Evolutionary conservation across 2,888 invertebrate genomes (phyloP).

Genomic region (Cordylochernes scorpioides): DNA sequence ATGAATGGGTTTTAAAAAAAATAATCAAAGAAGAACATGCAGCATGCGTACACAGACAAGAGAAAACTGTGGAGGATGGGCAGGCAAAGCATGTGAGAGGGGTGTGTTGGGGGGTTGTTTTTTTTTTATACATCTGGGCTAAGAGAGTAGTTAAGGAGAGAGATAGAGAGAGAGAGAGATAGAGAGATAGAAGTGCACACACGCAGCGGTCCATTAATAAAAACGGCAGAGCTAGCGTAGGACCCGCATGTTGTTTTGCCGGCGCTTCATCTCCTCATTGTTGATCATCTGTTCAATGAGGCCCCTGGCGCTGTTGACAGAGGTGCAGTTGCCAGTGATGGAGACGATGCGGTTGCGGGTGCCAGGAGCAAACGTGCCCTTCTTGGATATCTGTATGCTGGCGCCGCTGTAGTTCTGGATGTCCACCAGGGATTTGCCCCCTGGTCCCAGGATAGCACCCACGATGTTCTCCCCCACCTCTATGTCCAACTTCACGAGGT

Average conservation of each 20-base stretch:
- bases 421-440: constrained; percentile 82
- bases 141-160: no score
- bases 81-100: no score
- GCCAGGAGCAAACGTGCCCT: constrained; percentile 86
- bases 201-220: no score
- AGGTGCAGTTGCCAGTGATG: constrained; percentile 62
- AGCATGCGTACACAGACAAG: no score
- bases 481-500: constrained; percentile 37
- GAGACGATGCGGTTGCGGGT: constrained; percentile 90
- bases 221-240: constrained; percentile 11
- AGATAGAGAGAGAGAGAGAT: no score
- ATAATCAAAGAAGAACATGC: no score
- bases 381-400: constrained; percentile 93
- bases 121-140: no score
- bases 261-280: constrained; percentile 80
- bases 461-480: constrained; percentile 83
- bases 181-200: no score
- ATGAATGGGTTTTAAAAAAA: no score
- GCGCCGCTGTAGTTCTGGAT: constrained; percentile 90
- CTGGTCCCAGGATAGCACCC: constrained; percentile 87
- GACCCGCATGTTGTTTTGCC: constrained; percentile 32
- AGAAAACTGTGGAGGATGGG: no score
- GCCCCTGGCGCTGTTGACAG: constrained; percentile 72
- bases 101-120: no score
- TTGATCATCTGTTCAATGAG: constrained; percentile 86